Evolutionary conservation across 2,888 invertebrate species (phyloP), one percentile per base, ranked within the genome.

Genomic region (Acanthoscelides obtectus): DNA sequence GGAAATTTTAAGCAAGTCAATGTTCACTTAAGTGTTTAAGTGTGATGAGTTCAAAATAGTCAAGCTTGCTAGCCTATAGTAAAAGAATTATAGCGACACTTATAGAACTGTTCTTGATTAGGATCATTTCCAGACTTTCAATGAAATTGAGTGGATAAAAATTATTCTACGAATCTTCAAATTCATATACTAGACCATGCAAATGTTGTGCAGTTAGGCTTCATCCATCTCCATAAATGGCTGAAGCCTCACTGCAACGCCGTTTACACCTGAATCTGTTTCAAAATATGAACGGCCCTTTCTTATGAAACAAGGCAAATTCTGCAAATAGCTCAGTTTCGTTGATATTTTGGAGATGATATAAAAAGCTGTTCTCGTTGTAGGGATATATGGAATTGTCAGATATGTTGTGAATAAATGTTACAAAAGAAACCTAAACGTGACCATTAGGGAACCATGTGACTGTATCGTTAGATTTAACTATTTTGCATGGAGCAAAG

Each of bases 401-500:
- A 45, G 45, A 45, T 25, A 25, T 45, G 45, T 45, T 45, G 45
- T 45, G 45, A 45, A 45, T 45, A 45, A 45, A 45, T 45, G 45
- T 66, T 66, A 66, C 6, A 66, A 66, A 6, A 66, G 8, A 66
- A 21, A 22, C 69, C 45, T 67, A 70, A 72, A 1, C 67, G 72
- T 66, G 78, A 81, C 83, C 82, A 83, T 83, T 87, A 88, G 90
- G 90, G 90, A 90, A 92, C 92, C 92, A 92, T 91, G 91, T 92
- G 91, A 91, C 90, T 91, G 82, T 83, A 83, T 84, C 82, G 81
- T 80, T 89, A 88, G 89, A 89, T 90, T 73, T 89, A 89, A 89
- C 91, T 90, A 92, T 92, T 93, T 93, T 92, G 93, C 93, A 93
- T 93, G 92, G 90, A 88, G 92, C 91, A 86, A 87, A 87, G 84